Evolutionary conservation across 2,888 invertebrate species (phyloP).

Genomic region (Dioctria rufipes): DNA sequence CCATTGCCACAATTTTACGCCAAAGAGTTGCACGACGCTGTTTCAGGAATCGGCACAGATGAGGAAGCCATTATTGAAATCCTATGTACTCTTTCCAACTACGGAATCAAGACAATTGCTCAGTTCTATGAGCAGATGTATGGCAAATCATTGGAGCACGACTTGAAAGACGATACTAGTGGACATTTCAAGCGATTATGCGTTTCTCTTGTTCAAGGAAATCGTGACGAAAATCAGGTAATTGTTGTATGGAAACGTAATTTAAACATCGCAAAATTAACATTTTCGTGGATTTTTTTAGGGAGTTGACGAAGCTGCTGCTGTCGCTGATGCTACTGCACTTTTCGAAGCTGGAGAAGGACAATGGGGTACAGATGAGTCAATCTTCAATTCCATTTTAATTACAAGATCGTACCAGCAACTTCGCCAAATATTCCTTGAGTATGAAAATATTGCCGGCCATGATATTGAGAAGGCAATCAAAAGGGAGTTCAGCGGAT

Average conservation of each 20-base stretch:
- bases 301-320: slow-evolving; percentile 85
- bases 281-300: slow-evolving; percentile 64
- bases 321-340: slow-evolving; percentile 86
- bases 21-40: slow-evolving; percentile 89
- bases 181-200: slow-evolving; percentile 95
- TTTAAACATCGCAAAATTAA: not conserved
- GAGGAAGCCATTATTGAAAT: slow-evolving; percentile 94
- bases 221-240: slow-evolving; percentile 87
- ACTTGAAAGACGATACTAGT: slow-evolving; percentile 92
- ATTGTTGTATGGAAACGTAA: slow-evolving; percentile 25
- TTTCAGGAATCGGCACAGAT: slow-evolving; percentile 89
- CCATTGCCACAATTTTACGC: slow-evolving; percentile 93
- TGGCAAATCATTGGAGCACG: slow-evolving; percentile 85
- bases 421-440: slow-evolving; percentile 86
- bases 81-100: slow-evolving; percentile 91
- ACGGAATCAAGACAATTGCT: slow-evolving; percentile 88
- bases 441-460: slow-evolving; percentile 86
- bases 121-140: slow-evolving; percentile 90
- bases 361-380: slow-evolving; percentile 93
- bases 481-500: slow-evolving; percentile 91
- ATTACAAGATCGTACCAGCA: slow-evolving; percentile 92
- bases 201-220: slow-evolving; percentile 89
- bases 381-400: slow-evolving; percentile 88
- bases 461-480: slow-evolving; percentile 89
- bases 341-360: slow-evolving; percentile 84